Base-by-base conservation (phyloP, 2,888 invertebrate species). In the Linnaemya vulpina region DNA sequence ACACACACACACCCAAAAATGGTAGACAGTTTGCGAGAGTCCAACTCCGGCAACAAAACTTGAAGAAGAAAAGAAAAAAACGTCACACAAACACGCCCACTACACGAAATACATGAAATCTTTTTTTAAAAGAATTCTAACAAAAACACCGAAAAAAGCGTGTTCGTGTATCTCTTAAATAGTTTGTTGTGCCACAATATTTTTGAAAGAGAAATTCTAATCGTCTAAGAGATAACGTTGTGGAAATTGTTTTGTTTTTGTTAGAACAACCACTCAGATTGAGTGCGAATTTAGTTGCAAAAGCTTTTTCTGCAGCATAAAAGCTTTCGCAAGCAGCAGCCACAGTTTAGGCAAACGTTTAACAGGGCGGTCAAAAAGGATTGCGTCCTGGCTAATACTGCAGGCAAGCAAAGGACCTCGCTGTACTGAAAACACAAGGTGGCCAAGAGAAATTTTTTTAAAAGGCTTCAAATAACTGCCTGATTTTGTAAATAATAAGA, bases 71-170 rank as follows among this genome's bases (percentile, higher is more conserved):
- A 78, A 75, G 53, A 5, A 82, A 81, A 78, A 78, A 75, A 60
- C 10, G 10, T 58, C 43, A 76, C 53, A 75, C 79, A 84, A 86
- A 87, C 87, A 87, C 88, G 88, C 88, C 87, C 87, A 82, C 87
- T 85, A 84, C 25, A 62, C 51, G 11, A 80, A 71, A 60, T 22
- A 40, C 30, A 79, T 35, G 2, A 22, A 70, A 70, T 35, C 30
- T 67, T 55, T 68, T 65, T 38, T 38, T 4, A 5, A 65, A 43
- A 9, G 43, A 60, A 46, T 63, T 53, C 30, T 5, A 46, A 5
- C 73, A 71, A 58, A 58, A 79, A 67, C 63, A 82, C 22, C 15
- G 49, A 78, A n/a, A 30, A 67, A 76, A 70, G 81, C 10, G 13
- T 35, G 0, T n/a, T 0, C 4, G 1, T 40, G 20, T 55, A 40